Conservation (phyloP, 2,888 invertebrate species). For the Campopleginae sp. region DNA sequence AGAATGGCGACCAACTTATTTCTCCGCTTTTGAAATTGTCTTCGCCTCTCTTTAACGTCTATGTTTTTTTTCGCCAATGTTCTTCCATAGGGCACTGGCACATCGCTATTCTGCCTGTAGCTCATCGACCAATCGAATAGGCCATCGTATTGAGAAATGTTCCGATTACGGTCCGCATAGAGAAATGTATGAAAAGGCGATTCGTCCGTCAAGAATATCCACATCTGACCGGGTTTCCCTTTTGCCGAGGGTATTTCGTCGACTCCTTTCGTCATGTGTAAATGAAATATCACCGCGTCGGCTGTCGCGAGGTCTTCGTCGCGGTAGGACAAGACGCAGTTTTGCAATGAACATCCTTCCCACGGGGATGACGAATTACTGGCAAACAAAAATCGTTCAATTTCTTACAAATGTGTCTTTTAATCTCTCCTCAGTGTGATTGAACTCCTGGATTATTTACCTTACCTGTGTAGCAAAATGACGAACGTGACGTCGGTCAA, state of each 20-base stretch:
- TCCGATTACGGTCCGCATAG: conserved; percentile 76
- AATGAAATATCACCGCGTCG: conserved; percentile 88
- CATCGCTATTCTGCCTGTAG: conserved; percentile 88
- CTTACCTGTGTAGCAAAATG: conserved; percentile 82
- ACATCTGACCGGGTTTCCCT: conserved; percentile 85
- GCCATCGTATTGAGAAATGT: conserved; percentile 84
- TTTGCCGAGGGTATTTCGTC: conserved; percentile 86
- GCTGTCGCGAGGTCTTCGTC: conserved; percentile 84
- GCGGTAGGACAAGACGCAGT: conserved; percentile 87
- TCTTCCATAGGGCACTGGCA: conserved; percentile 89
- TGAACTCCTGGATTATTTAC: background rate
- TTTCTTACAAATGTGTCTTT: background rate
- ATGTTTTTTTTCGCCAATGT: conserved; percentile 81
- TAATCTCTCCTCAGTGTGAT: conserved; percentile 1
- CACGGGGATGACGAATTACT: conserved; percentile 84
- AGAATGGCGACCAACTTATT: conserved; percentile 85
- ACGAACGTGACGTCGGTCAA: conserved; percentile 86
- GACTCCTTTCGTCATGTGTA: conserved; percentile 84
- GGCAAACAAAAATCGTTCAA: conserved; percentile 79
- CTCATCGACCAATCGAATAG: conserved; percentile 91
- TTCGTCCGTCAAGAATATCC: conserved; percentile 90
- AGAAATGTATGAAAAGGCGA: conserved; percentile 87
- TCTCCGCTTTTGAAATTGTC: conserved; percentile 75
- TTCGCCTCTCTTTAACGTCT: conserved; percentile 1
- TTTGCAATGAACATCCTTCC: conserved; percentile 86